These are phyloP conservation scores for Heterodera filipjevi DNA, from an alignment of 2,888 invertebrate species.

Conservation along the genomic window DNA sequence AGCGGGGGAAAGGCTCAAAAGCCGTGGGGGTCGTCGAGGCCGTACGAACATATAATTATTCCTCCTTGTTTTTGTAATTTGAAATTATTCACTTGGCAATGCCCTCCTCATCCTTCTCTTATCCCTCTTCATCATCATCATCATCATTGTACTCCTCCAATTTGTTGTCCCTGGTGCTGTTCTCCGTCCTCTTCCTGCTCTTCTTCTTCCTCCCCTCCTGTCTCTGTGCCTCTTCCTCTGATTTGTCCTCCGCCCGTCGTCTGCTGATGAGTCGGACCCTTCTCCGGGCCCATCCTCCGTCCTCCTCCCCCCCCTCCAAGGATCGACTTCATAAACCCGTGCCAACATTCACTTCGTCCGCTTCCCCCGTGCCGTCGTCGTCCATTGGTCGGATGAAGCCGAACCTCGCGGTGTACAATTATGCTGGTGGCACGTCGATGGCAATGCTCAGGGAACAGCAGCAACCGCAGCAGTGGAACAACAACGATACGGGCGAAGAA, in stretches of 20 bases:
- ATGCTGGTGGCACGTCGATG: neutral
- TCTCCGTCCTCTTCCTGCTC: too few species aligned
- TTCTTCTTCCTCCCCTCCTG: neutral
- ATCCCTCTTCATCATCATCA: too few species aligned
- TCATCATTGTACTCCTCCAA: too few species aligned
- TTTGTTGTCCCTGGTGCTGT: too few species aligned
- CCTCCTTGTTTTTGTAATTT: too few species aligned
- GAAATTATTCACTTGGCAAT: too few species aligned
- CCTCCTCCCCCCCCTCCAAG: neutral
- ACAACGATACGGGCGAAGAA: conserved; percentile 12
- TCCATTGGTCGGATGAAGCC: neutral
- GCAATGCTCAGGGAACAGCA: neutral
- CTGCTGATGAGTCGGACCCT: neutral
- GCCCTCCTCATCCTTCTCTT: too few species aligned
- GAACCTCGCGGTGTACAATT: neutral
- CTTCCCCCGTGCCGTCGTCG: neutral
- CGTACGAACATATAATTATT: too few species aligned
- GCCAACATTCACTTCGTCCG: neutral
- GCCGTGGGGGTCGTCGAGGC: too few species aligned
- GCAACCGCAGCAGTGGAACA: too few species aligned
- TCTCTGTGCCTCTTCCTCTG: too few species aligned
- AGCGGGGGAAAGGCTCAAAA: too few species aligned
- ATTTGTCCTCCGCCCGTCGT: neutral
- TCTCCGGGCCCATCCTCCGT: neutral
- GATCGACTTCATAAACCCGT: neutral